phyloP scores from a whole-genome alignment of 2,888 invertebrate species.

The Habroteleia sp. region DNA sequence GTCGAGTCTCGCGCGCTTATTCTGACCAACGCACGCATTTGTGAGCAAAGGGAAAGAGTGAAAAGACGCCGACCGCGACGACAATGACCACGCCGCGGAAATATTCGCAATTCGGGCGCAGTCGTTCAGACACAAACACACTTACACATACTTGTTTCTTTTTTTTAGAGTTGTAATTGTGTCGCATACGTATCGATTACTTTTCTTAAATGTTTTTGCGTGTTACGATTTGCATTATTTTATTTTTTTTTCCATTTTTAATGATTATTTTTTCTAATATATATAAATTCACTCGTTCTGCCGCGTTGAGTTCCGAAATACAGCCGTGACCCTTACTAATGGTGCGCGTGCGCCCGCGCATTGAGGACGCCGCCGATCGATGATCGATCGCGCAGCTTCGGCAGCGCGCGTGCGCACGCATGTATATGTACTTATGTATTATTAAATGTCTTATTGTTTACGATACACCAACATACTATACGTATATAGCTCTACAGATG shows the following conservation, averaged over 20 bases:
- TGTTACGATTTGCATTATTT: conserved; percentile 20
- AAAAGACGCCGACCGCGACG: conserved; percentile 74
- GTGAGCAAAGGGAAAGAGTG: conserved; percentile 59
- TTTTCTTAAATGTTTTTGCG: conserved; percentile 40
- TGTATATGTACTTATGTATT: conserved; percentile 55
- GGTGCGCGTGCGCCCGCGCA: conserved; percentile 76
- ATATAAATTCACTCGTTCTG: conserved; percentile 67
- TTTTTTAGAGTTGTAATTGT: conserved; percentile 56
- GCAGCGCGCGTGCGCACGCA: conserved; percentile 14
- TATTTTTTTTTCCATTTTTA: conserved; percentile 38
- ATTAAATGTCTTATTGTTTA: conserved; percentile 69
- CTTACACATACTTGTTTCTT: conserved; percentile 63
- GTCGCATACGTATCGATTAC: conserved; percentile 58
- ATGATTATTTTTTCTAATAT: too few species aligned
- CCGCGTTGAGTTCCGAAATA: conserved; percentile 75
- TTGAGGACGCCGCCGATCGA: too few species aligned
- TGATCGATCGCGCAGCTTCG: too few species aligned
- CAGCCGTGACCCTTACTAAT: conserved; percentile 79
- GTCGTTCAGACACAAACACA: conserved; percentile 57
- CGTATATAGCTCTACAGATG: conserved; percentile 81
- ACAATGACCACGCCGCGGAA: conserved; percentile 73
- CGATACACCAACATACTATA: conserved; percentile 81
- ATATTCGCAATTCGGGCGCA: conserved; percentile 67
- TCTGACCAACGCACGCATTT: conserved; percentile 20
- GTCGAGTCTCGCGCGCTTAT: conserved; percentile 22